A percentile compares a stretch with the other conserved stretches of the same genome.
phyloP scores from a whole-genome alignment of 2,888 invertebrate genomes.

The Drosophila paramelanica region DNA sequence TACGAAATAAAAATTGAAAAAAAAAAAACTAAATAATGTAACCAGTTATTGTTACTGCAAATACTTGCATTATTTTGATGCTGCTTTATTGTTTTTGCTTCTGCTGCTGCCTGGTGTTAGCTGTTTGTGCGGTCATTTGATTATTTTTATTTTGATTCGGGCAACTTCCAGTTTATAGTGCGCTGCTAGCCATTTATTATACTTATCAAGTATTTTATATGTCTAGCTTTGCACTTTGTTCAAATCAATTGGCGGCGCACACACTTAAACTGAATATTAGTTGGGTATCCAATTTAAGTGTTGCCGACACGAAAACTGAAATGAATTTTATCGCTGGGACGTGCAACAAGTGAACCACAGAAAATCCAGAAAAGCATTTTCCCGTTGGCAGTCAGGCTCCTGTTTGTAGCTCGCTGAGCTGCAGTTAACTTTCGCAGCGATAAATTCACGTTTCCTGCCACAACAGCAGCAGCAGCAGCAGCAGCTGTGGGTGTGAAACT shows the following conservation, averaged over 20 bases:
- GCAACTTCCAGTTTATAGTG: constrained; percentile 68
- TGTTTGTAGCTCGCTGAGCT: constrained; percentile 43
- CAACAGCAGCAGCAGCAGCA: constrained; percentile 34
- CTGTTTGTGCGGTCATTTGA: constrained; percentile 69
- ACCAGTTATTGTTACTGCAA: constrained; percentile 75
- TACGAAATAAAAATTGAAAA: constrained; percentile 22
- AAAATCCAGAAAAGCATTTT: constrained; percentile 40
- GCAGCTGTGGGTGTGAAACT: constrained; percentile 58
- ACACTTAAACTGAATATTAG: constrained; percentile 38
- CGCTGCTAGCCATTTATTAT: constrained; percentile 25
- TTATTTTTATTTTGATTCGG: constrained; percentile 72
- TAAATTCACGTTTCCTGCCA: constrained; percentile 77
- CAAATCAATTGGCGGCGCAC: constrained; percentile 35
- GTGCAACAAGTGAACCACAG: constrained; percentile 70
- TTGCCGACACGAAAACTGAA: constrained; percentile 46
- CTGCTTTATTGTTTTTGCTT: constrained; percentile 30
- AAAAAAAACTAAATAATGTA: constrained; percentile 55
- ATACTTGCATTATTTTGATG: constrained; percentile 46
- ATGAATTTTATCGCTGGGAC: constrained; percentile 44
- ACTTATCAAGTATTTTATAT: constrained; percentile 13
- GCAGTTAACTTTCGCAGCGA: constrained; percentile 66
- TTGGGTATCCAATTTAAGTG: constrained; percentile 40
- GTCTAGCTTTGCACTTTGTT: constrained; percentile 45
- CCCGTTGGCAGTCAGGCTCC: constrained; percentile 28
- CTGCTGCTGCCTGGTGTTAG: constrained; percentile 21